These are phyloP conservation scores for Elaphurus davidianus DNA, from an alignment of 2,113 vertebrate genomes.

Conservation along the genomic window DNA sequence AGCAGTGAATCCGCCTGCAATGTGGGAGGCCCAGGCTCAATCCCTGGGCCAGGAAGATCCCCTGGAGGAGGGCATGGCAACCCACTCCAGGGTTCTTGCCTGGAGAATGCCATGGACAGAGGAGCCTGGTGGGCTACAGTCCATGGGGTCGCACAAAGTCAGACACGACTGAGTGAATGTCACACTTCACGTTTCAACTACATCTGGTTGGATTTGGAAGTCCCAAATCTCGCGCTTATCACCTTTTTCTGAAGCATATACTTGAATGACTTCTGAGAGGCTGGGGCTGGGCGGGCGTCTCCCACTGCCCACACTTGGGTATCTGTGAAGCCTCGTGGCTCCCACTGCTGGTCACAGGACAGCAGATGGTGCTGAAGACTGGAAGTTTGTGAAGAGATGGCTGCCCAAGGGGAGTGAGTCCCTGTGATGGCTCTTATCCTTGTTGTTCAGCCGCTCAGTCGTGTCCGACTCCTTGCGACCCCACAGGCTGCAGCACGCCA, in stretches of 20 bases:
- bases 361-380: fast-evolving
- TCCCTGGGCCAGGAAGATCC: background rate
- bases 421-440: fast-evolving
- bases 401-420: background rate
- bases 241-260: background rate
- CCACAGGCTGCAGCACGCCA: background rate
- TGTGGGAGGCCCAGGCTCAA: background rate
- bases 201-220: background rate
- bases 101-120: background rate
- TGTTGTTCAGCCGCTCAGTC: background rate
- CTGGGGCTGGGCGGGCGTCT: background rate
- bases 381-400: background rate
- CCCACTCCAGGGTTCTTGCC: background rate
- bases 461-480: fast-evolving
- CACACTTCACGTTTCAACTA: background rate
- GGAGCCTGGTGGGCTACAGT: background rate
- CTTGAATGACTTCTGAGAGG: background rate
- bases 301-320: fast-evolving
- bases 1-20: background rate
- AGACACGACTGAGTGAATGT: too few species aligned
- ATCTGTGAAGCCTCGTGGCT: background rate
- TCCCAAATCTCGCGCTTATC: too few species aligned
- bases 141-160: fast-evolving
- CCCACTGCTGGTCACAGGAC: fast-evolving
- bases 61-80: background rate